Evolutionary conservation across 2,888 invertebrate species (phyloP), one percentile per base, ranked within the genome.

Genomic region (Catocala fraxini): DNA sequence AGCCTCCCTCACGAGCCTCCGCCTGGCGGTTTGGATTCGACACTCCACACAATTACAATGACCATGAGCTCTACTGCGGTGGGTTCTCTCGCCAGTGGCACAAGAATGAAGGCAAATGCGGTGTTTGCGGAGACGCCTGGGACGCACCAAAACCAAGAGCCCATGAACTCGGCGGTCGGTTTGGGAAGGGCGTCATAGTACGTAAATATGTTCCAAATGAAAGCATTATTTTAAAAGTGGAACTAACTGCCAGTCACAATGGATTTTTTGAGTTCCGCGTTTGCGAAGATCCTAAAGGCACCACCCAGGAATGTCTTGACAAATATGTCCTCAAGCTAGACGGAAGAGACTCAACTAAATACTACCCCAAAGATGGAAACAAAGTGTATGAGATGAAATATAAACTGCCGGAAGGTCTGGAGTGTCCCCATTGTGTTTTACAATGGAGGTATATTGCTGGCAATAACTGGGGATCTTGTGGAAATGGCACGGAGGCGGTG

Each of bases 371-470:
- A 64, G 96, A 97, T 47, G 97, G 98, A 0, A 97, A 97, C 75
- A 96, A 96, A 80, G 95, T 97, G 13, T 98, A 97, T 86, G 97
- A 97, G 82, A 97, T 97, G 87, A 95, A 95, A 73, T 96, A 96
- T 70, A 94, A 95, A 73, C 88, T 97, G 55, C 96, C 95, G 0
- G 89, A 94, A 62, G 96, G 95, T 45, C 80, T 97, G 12, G 95
- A 96, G 51, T 98, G 98, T 85, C 89, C 95, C 10, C 97, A 97
- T 85, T 98, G 98, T 83, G 96, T 98, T 4, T 91, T 98, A 62
- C 98, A 98, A 83, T 98, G 98, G 98, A 95, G 97, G 73, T 98
- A 98, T 87, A 95, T 97, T 59, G 98, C 98, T 49, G 98, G 97
- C 3, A 97, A 97, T 82, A 97, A 97, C 83, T 98, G 97, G 97